Evolutionary conservation across 53 echinoderm and acorn worm species (phyloP), one percentile per base, ranked within the genome.

Genomic region (Astropecten irregularis): DNA sequence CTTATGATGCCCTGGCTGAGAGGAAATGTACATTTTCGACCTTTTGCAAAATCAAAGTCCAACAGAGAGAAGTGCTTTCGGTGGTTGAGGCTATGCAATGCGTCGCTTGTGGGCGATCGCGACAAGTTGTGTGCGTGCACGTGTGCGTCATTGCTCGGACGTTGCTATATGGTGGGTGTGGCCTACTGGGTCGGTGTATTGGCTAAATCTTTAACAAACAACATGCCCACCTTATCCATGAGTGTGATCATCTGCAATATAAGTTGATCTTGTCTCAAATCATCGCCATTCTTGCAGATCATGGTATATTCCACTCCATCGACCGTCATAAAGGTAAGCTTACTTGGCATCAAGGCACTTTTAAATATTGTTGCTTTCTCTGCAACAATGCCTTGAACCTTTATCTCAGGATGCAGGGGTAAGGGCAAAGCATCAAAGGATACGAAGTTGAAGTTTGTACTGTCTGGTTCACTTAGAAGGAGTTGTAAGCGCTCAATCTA

Each of bases 181-280:
- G n/a, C n/a, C n/a, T n/a, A n/a, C n/a, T n/a, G n/a, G n/a, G n/a
- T n/a, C n/a, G n/a, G n/a, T n/a, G n/a, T n/a, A n/a, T n/a, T n/a
- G n/a, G n/a, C n/a, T n/a, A n/a, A n/a, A n/a, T n/a, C n/a, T n/a
- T n/a, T n/a, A n/a, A n/a, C n/a, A n/a, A n/a, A n/a, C n/a, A n/a
- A n/a, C n/a, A n/a, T n/a, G n/a, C n/a, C n/a, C 9, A 99, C 99
- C 92, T 94, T 95, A 68, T 99, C 99, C 99, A 99, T 99, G 16
- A 99, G 79, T 14, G 95, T 92, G 33, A 99, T 92, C 82, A 99
- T 99, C 63, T 99, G 99, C 39, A 95, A 82, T 62, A 99, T 99
- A 9, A 99, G 92, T 40, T 99, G 94, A 47, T 99, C 99, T 64
- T 99, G 99, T 25, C 99, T 88, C 32, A 99, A 76, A 32, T 99